Conservation (phyloP, 1,140 invertebrate genomes). For the Camponotus floridanus region DNA sequence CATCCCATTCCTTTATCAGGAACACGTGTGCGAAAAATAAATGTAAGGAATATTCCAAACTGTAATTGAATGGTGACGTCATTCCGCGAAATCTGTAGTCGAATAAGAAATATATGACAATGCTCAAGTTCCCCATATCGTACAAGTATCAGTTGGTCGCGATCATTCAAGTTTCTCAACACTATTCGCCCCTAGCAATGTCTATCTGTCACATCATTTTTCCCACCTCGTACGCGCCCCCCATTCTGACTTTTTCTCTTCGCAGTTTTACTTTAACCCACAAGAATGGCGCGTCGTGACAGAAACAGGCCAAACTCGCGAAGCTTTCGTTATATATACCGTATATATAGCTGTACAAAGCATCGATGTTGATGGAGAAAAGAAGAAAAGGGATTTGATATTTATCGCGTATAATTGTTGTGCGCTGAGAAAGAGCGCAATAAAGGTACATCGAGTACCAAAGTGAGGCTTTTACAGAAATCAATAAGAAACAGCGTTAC, state of each 20-base stretch:
- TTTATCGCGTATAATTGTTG: neutral
- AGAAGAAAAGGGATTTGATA: neutral
- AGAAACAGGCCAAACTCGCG: constrained; percentile 1
- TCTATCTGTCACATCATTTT: constrained; percentile 35
- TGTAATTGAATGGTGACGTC: constrained; percentile 4
- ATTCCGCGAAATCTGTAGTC: neutral
- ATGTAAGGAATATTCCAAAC: neutral
- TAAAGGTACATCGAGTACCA: neutral
- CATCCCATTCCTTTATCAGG: neutral
- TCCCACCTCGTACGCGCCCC: neutral
- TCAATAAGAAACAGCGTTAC: neutral
- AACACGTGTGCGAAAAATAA: neutral
- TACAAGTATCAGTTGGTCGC: constrained; percentile 55
- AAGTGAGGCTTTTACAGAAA: neutral
- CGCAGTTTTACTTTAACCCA: constrained; percentile 40
- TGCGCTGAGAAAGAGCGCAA: neutral
- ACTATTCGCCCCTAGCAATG: constrained; percentile 49
- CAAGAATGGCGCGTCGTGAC: neutral
- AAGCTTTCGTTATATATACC: neutral
- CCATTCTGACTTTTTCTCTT: constrained; percentile 40
- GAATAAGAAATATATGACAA: constrained; percentile 27
- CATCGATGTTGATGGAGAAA: neutral
- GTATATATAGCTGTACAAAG: neutral
- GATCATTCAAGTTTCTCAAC: constrained; percentile 68
- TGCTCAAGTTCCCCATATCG: constrained; percentile 33